A percentile compares a stretch with the other conserved stretches of the same genome.
These are phyloP conservation scores for Drosophila obscura DNA, from an alignment of 1,140 invertebrate genomes.

Conservation along the genomic window DNA sequence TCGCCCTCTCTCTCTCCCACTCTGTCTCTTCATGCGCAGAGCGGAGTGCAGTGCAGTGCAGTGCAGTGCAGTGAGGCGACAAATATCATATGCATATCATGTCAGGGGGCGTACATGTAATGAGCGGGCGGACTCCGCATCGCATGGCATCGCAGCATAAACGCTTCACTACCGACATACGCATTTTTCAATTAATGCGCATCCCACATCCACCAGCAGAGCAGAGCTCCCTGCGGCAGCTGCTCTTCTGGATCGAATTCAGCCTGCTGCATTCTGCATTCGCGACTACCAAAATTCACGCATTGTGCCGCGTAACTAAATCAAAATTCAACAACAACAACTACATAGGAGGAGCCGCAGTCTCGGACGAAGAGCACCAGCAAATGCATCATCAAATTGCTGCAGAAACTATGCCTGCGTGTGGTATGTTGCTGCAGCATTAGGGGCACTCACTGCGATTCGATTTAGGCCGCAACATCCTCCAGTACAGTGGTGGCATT, in stretches of 20 bases:
- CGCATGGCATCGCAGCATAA: constrained; percentile 55
- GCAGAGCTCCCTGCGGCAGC: constrained; percentile 7
- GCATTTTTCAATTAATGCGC: constrained; percentile 81
- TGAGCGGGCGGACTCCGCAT: constrained; percentile 57
- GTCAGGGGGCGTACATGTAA: constrained; percentile 61
- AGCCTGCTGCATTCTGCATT: constrained; percentile 15
- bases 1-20: constrained; percentile 24
- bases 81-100: constrained; percentile 82
- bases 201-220: constrained; percentile 15
- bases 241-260: constrained; percentile 18
- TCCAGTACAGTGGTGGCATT: background rate
- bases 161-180: constrained; percentile 63
- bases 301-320: constrained; percentile 70
- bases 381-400: constrained; percentile 57
- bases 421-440: constrained; percentile 43
- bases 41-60: constrained; percentile 35
- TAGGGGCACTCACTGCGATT: constrained; percentile 37
- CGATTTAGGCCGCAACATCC: constrained; percentile 7
- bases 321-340: constrained; percentile 67
- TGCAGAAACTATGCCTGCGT: constrained; percentile 54
- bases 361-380: background rate
- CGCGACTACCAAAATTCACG: constrained; percentile 62
- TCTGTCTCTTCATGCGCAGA: constrained; percentile 15
- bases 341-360: constrained; percentile 14
- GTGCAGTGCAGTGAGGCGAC: constrained; percentile 62